Evolutionary conservation across 2,888 invertebrate genomes (phyloP).

Genomic region (Drosophila peninsularis): DNA sequence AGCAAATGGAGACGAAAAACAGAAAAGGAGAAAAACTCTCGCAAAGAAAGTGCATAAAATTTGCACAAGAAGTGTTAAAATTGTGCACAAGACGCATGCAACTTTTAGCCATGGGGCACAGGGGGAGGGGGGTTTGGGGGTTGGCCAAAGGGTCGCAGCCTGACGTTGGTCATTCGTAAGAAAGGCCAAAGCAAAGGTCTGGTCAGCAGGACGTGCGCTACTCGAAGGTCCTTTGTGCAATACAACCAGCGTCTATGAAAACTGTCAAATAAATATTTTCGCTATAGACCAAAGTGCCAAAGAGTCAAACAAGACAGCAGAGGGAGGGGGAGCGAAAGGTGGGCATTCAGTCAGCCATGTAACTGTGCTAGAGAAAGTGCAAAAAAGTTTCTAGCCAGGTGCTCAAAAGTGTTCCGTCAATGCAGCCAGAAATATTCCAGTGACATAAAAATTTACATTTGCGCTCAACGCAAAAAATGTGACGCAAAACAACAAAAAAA

Average conservation of each 20-base stretch:
- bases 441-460: conserved; percentile 65
- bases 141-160: too few relatives aligned
- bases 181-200: neutral
- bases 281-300: conserved; percentile 42
- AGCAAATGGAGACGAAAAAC: neutral
- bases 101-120: conserved; percentile 48
- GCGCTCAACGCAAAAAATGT: conserved; percentile 28
- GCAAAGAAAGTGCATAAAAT: conserved; percentile 68
- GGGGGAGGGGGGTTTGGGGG: neutral
- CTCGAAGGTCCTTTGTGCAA: conserved; percentile 39
- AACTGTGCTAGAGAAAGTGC: conserved; percentile 52
- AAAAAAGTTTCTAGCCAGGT: conserved; percentile 27
- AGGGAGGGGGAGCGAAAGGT: neutral
- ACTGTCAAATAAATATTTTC: conserved; percentile 71
- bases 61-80: conserved; percentile 78
- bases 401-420: conserved; percentile 21
- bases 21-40: conserved; percentile 24
- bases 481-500: conserved; percentile 10
- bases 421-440: conserved; percentile 43
- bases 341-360: conserved; percentile 31
- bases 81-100: conserved; percentile 69
- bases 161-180: neutral
- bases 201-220: conserved; percentile 35
- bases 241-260: conserved; percentile 57
- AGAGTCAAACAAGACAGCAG: conserved; percentile 14